Base-by-base conservation (phyloP, 2,888 invertebrate species). In the Volucella inanis region DNA sequence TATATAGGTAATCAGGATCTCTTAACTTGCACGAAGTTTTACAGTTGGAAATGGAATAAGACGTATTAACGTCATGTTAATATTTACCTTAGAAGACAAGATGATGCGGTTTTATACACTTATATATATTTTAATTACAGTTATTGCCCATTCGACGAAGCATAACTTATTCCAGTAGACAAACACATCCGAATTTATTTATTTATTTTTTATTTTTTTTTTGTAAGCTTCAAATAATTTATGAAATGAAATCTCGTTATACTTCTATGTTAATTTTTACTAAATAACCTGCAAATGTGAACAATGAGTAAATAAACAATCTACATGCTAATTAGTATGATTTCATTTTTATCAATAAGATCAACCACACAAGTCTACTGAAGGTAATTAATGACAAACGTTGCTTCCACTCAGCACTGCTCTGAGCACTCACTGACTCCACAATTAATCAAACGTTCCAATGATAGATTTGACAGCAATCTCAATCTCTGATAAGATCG, bases 381-480 rank as follows among this genome's bases (percentile, higher is more conserved):
- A 6, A 6, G 31, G 4, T 47, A 67, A 80, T 80, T 85, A 85
- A 85, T 76, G 65, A 67, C 45, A 55, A 62, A 55, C 55, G 57
- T 68, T 12, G 62, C 31, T 55, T 54, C 59, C 31, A 61, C 61
- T 71, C 74, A 52, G 47, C 59, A 39, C 61, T 55, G 70, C 52
- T 43, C 31, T 45, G 61, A 61, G 38, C 61, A 45, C 10, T n/a
- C 57, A 55, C 39, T 38, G 3, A 49, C 45, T 41, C 14, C 14
- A 47, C 77, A 77, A 85, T 85, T 85, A 72, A 85, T 85, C 81
- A 85, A 80, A 72, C 76, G 59, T 39, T 57, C 18, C 64, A 81
- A 68, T 77, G 72, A 85, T 81, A 81, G 68, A 77, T 76, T 77
- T 55, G 52, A 71, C 70, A 71, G 76, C 67, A 85, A 71, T 72